Evolutionary conservation across 2,888 invertebrate species (phyloP), one percentile per base, ranked within the genome.

Genomic region (Amorpha juglandis): DNA sequence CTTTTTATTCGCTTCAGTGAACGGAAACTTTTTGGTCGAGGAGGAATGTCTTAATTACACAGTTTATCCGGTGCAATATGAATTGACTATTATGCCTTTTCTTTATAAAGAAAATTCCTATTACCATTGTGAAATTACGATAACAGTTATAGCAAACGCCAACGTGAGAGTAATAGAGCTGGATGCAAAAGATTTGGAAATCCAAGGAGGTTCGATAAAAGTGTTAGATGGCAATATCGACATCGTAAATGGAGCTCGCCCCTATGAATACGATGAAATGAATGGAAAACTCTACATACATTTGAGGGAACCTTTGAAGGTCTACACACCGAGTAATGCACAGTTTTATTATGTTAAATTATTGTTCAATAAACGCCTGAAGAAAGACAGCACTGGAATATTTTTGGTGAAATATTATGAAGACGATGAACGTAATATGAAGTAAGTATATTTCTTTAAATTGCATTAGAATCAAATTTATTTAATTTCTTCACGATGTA

Each of bases 31-130:
- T 42, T 72, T 87, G 16, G 69, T 74, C 45, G 87, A 89, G 62
- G 92, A 92, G 76, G 92, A 92, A 73, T 93, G 93, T 73, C 77
- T 92, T 16, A 91, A 92, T 71, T 93, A 91, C 55, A 92, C 92
- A 63, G 87, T 93, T 62, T 93, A 93, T 70, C 93, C 93, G 67
- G 83, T 91, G 69, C 90, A 92, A 70, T 93, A 93, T 55, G 92
- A 92, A 64, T 66, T 93, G 0, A 85, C 81, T 1, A 78, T 93
- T 63, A 85, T 75, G 16, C 92, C 92, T 0, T 84, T 87, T 55
- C 74, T 91, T 62, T 81, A 79, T 48, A 77, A 72, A 21, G 80
- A 79, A 1, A 74, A 70, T 47, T 84, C 86, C 42, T 89, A 84
- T 74, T 92, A 88, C 64, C 84, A 91, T 51, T 89, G 92, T 80